Evolutionary conservation across 92 coral and sea anemone species (phyloP).

Genomic region (Palythoa grandiflora): DNA sequence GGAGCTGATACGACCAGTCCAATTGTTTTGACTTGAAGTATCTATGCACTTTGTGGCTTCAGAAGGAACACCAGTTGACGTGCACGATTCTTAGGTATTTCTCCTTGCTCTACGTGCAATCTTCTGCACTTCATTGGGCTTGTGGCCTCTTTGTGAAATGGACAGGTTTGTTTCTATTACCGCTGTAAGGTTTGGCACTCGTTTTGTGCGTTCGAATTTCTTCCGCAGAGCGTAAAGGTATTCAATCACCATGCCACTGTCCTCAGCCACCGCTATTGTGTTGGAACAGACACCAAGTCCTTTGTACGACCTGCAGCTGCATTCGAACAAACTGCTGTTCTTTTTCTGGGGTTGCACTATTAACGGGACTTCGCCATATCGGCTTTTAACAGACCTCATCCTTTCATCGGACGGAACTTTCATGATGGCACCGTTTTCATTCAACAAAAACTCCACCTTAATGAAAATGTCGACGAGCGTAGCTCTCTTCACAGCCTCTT

Average conservation of each 20-base stretch:
- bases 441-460: constrained; percentile 36
- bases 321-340: constrained; percentile 57
- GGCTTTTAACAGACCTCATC: constrained; percentile 52
- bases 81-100: constrained; percentile 19
- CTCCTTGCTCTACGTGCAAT: constrained; percentile 31
- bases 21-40: constrained; percentile 15
- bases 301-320: constrained; percentile 40
- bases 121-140: constrained; percentile 56
- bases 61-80: constrained; percentile 17
- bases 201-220: constrained; percentile 12
- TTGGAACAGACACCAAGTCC: constrained; percentile 59
- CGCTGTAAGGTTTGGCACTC: constrained; percentile 31
- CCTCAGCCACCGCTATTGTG: constrained; percentile 60
- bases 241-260: constrained; percentile 45
- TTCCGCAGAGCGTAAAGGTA: constrained; percentile 47
- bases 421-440: constrained; percentile 56
- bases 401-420: constrained; percentile 51
- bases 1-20: constrained; percentile 29
- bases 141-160: constrained; percentile 48
- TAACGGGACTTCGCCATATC: constrained; percentile 38
- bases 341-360: constrained; percentile 33
- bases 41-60: not conserved
- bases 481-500: not conserved
- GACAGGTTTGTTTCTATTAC: constrained; percentile 38
- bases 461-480: constrained; percentile 41